phyloP scores from a whole-genome alignment of 2,113 vertebrate genomes.

The Danio rerio region GRCz12tu NC_133176.1:3951501-3952000 shows the following conservation, averaged over 20 bases:
- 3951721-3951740: neutral
- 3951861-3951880: slow-evolving; percentile 14
- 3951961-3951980: neutral
- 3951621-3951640: neutral
- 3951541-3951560: neutral
- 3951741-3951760: neutral
- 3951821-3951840: slow-evolving; percentile 5
- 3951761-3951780: neutral
- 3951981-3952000: slow-evolving; percentile 27
- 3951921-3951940: neutral
- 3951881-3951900: slow-evolving; percentile 10
- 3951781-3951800: neutral
- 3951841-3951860: neutral
- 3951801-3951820: slow-evolving; percentile 28
- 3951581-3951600: neutral
- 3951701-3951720: neutral
- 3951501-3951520: neutral
- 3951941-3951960: neutral
- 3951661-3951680: neutral
- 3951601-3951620: neutral
- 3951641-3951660: slow-evolving; percentile 22
- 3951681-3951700: neutral
- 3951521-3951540: neutral
- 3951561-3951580: neutral
- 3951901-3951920: neutral